Base-by-base conservation (phyloP, 1,140 invertebrate species). In the Sogatella furcifera region DNA sequence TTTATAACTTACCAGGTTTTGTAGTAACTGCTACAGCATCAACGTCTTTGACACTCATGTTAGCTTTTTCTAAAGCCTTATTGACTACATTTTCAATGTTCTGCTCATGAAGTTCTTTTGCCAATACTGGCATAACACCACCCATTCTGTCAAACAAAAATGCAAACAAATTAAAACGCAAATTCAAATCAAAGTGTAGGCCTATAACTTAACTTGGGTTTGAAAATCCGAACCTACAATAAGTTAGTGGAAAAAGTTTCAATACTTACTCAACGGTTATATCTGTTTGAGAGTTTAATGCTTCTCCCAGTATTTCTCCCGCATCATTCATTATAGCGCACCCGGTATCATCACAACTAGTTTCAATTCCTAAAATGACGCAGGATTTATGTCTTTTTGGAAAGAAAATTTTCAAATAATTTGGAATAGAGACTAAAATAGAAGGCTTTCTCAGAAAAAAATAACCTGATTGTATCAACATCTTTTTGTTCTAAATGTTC, bases 261-360 rank as follows among this genome's bases (percentile, higher is more conserved):
- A 6, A 13, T 34, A 71, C 60, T 75, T 79, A 88, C 86, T 78
- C 81, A 28, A 88, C 74, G 77, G 94, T 90, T 41, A 82, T 75
- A 55, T 80, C 66, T 62, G 84, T 80, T 73, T 95, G 92, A 13
- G 90, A 93, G 69, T 84, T 72, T 52, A 89, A 70, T 43, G 84
- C 78, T 76, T 97, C 90, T 15, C 89, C 88, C 31, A 93, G 70
- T 61, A 98, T 78, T 60, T 79, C 77, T 34, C 88, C 85, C 54
- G 78, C 65, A 8, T 74, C 76, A 73, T 88, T 78, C 2, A 98
- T 84, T 67, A 98, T 80, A 52, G 91, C 95, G 68, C 87, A 87
- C 54, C 91, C 95, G 4, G 95, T 98, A 72, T 98, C 96, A 80
- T 98, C 96, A 75, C 94, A 98, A 66, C 94, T 97, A n/a, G 93